Evolutionary conservation across 2,797 vertebrate genomes (phyloP).

Genomic region (Coilia nasus): DNA sequence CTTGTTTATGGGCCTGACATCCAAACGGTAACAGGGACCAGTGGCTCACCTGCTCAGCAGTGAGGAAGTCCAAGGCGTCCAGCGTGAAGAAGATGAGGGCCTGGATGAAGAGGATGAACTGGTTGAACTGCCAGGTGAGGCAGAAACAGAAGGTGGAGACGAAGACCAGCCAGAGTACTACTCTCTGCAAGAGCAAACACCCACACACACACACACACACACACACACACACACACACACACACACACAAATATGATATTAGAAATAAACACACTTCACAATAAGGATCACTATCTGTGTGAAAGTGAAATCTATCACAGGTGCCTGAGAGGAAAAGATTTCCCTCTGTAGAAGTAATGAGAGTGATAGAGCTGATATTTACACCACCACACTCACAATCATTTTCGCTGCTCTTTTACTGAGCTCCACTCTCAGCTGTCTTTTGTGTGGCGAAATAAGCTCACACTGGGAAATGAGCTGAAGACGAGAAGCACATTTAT

Average conservation of each 20-base stretch:
- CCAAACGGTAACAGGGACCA: too few relatives aligned
- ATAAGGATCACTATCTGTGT: neutral
- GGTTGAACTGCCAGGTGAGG: conserved; percentile 98
- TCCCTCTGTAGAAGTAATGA: neutral
- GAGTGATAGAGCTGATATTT: neutral
- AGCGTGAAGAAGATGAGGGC: conserved; percentile 86
- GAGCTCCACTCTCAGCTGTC: neutral
- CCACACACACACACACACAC: conserved; percentile 39
- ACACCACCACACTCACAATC: neutral
- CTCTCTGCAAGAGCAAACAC: conserved; percentile 73
- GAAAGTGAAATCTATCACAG: neutral
- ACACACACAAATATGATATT: neutral
- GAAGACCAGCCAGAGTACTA: conserved; percentile 84
- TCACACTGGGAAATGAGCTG: neutral
- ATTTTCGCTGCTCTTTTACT: neutral
- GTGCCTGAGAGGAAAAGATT: neutral
- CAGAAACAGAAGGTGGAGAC: conserved; percentile 90
- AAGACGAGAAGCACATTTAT: neutral
- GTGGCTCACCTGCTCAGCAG: conserved; percentile 79
- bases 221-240: conserved; percentile 25
- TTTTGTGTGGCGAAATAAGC: neutral
- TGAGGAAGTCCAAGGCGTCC: conserved; percentile 86
- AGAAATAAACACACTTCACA: neutral
- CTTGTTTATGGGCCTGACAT: too few relatives aligned
- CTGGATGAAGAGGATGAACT: conserved; percentile 94